phyloP scores from a whole-genome alignment of 30 jellyfish, hydroid and myxozoan genomes.

The Aurelia sp. region DNA sequence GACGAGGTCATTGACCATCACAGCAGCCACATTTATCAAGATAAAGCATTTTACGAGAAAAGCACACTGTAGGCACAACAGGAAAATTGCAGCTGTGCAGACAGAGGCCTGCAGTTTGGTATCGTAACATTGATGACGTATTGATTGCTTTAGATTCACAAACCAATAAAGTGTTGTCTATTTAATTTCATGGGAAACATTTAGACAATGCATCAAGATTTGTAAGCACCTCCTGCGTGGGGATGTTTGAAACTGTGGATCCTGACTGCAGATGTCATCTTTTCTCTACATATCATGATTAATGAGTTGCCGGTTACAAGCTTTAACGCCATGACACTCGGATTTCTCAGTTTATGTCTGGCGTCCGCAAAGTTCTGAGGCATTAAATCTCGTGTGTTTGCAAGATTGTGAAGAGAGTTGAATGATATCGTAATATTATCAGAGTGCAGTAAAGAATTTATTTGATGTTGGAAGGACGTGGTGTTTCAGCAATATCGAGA shows the following conservation, averaged over 20 bases:
- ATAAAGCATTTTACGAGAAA: not conserved
- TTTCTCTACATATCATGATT: conserved; percentile 20
- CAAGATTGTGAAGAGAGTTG: no score
- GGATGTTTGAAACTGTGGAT: not conserved
- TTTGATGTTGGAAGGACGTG: no score
- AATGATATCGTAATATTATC: no score
- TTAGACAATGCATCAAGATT: conserved; percentile 27
- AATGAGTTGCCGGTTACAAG: conserved; percentile 30
- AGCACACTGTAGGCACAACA: not conserved
- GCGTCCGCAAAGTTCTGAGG: conserved; percentile 9
- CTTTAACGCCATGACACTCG: conserved; percentile 40
- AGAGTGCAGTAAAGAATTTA: no score
- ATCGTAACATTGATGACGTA: conserved; percentile 25
- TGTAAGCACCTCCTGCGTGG: conserved; percentile 36
- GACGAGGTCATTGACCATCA: no score
- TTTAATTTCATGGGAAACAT: conserved; percentile 20
- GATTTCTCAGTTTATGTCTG: conserved; percentile 5
- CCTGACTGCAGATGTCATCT: conserved; percentile 60
- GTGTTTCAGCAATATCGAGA: no score
- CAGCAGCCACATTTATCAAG: no score
- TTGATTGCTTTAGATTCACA: conserved; percentile 7
- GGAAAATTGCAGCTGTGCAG: conserved; percentile 56
- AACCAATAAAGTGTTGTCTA: not conserved
- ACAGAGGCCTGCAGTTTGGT: not conserved
- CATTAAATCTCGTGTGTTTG: not conserved